phyloP scores from a whole-genome alignment of 2,797 vertebrate species.

The Lacerta bilineata region DNA sequence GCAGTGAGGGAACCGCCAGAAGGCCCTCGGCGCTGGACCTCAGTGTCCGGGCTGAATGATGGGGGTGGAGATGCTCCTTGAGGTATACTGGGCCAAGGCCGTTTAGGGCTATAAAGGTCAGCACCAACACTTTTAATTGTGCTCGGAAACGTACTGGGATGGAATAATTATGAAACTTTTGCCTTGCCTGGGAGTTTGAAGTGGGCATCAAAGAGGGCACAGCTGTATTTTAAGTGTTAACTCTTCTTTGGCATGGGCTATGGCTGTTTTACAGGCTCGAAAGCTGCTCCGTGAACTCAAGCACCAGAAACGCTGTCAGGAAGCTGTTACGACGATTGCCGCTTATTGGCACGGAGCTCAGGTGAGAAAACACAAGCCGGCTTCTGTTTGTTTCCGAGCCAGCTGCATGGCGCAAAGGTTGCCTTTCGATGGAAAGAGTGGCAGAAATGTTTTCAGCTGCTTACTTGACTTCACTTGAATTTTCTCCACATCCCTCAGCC shows the following conservation, averaged over 20 bases:
- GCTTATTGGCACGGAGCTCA: constrained; percentile 96
- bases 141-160: no score
- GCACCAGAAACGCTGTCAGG: constrained; percentile 91
- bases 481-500: neutral
- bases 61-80: no score
- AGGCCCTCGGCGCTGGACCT: no score
- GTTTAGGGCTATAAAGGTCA: no score
- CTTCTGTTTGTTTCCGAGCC: neutral
- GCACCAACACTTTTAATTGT: no score
- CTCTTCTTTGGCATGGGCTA: neutral
- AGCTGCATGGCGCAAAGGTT: accelerated
- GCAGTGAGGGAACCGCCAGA: no score
- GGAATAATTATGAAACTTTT: neutral
- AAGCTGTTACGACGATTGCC: constrained; percentile 92
- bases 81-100: no score
- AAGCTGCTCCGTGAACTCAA: constrained; percentile 94
- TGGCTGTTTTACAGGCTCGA: constrained; percentile 84
- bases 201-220: no score
- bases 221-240: neutral
- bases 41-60: no score
- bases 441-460: constrained; percentile 49
- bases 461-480: constrained; percentile 60
- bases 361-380: constrained; percentile 78
- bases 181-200: neutral
- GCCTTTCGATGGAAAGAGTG: constrained; percentile 2